Percentiles rank a stretch among this genome's conserved stretches.
phyloP scores from a whole-genome alignment of 2,888 invertebrate genomes.

The Listrodromus nycthemerus region DNA sequence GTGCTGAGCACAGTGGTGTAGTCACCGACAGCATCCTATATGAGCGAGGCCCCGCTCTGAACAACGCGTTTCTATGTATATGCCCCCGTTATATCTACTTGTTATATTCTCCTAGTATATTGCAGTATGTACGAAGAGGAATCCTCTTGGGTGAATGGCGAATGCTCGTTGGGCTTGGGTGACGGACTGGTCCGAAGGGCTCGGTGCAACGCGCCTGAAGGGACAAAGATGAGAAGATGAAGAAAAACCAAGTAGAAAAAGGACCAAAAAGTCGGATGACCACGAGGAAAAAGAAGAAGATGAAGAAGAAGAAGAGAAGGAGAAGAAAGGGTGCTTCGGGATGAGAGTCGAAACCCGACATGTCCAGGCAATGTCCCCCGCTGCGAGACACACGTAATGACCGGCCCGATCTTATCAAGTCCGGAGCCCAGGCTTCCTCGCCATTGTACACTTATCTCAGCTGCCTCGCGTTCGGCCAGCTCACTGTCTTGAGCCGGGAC shows the following conservation, averaged over 20 bases:
- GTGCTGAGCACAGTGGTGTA: background rate
- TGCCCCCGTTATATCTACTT: slow-evolving; percentile 44
- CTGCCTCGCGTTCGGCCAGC: slow-evolving; percentile 71
- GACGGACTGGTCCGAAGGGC: slow-evolving; percentile 57
- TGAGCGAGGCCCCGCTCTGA: background rate
- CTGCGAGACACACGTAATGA: slow-evolving; percentile 82
- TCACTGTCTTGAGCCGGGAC: slow-evolving; percentile 57
- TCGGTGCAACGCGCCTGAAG: slow-evolving; percentile 39
- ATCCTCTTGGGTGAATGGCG: slow-evolving; percentile 51
- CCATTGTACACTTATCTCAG: slow-evolving; percentile 80
- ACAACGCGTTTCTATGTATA: slow-evolving; percentile 13
- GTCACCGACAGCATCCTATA: background rate
- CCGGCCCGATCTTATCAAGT: slow-evolving; percentile 81
- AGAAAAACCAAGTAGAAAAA: slow-evolving; percentile 53
- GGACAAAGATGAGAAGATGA: slow-evolving; percentile 51
- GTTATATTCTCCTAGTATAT: slow-evolving; percentile 38
- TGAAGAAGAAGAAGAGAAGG: slow-evolving; percentile 42
- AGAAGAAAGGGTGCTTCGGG: slow-evolving; percentile 72
- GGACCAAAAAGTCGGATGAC: slow-evolving; percentile 54
- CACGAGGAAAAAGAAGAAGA: slow-evolving; percentile 45
- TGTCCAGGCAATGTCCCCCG: slow-evolving; percentile 79
- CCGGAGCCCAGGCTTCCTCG: slow-evolving; percentile 71
- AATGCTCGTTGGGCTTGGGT: slow-evolving; percentile 37
- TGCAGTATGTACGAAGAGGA: slow-evolving; percentile 44
- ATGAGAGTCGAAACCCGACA: slow-evolving; percentile 80